phyloP scores from a whole-genome alignment of 1,140 invertebrate species.

The Bilobella aurantiaca region DNA sequence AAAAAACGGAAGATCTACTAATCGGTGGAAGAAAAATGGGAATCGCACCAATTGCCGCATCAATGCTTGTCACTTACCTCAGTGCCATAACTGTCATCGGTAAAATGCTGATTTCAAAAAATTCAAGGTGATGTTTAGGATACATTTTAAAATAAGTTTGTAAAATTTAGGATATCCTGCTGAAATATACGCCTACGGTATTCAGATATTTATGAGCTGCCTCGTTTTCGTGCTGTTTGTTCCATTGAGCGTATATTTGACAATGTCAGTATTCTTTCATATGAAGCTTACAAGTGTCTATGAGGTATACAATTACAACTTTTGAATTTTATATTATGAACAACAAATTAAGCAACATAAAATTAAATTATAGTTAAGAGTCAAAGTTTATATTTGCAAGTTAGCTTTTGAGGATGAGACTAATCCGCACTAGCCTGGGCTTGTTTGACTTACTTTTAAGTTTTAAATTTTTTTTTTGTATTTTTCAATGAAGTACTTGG shows the following conservation, averaged over 20 bases:
- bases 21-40: constrained; percentile 24
- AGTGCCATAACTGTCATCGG: constrained; percentile 31
- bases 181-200: constrained; percentile 31
- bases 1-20: constrained; percentile 30
- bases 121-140: not conserved
- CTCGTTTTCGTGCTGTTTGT: constrained; percentile 24
- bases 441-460: too few relatives aligned
- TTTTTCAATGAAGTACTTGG: constrained; percentile 34
- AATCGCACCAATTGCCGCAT: constrained; percentile 27
- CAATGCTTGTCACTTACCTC: constrained; percentile 33
- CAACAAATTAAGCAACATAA: too few relatives aligned
- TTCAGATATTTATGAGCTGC: constrained; percentile 30
- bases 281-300: constrained; percentile 34
- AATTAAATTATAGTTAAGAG: too few relatives aligned
- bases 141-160: not conserved
- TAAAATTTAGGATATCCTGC: constrained; percentile 28
- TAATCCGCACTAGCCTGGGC: too few relatives aligned
- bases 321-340: too few relatives aligned
- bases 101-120: constrained; percentile 4
- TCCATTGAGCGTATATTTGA: constrained; percentile 31
- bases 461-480: too few relatives aligned
- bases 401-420: too few relatives aligned
- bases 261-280: constrained; percentile 33
- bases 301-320: constrained; percentile 27
- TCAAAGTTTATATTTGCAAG: too few relatives aligned